Percentiles rank a stretch among this genome's conserved stretches.
phyloP scores from a whole-genome alignment of 2,888 invertebrate species.

The Pristionchus entomophagus region DNA sequence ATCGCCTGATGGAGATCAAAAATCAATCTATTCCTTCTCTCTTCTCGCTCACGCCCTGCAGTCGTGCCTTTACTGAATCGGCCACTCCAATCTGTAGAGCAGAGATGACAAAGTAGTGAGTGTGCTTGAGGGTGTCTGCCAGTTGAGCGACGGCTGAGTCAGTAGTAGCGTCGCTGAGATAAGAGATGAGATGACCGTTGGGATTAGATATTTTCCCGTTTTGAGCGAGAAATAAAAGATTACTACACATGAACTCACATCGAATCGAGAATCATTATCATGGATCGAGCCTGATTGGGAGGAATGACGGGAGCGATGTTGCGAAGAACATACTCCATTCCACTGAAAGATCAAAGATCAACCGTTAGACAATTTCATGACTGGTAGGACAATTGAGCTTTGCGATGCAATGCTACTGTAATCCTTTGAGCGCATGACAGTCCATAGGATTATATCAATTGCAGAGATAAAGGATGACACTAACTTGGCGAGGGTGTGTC shows the following conservation, averaged over 20 bases:
- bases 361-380: too few relatives aligned
- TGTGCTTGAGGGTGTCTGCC: background rate
- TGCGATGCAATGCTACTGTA: too few relatives aligned
- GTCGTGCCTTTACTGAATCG: conserved; percentile 39
- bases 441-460: background rate
- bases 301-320: conserved; percentile 30
- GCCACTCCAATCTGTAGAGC: conserved; percentile 26
- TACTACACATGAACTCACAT: conserved; percentile 28
- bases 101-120: conserved; percentile 37
- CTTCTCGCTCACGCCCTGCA: conserved; percentile 4
- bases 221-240: background rate
- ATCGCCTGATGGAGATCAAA: background rate
- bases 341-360: conserved; percentile 12
- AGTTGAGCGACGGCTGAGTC: background rate
- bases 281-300: background rate
- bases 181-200: background rate
- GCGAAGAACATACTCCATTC: conserved; percentile 36
- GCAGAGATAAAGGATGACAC: background rate
- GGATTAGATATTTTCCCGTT: too few relatives aligned
- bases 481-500: background rate
- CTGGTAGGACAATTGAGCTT: too few relatives aligned
- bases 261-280: conserved; percentile 28
- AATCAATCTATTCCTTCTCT: background rate
- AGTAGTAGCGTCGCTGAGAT: conserved; percentile 11
- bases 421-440: too few relatives aligned